These are phyloP conservation scores for Neodon shergylaensis DNA, from an alignment of 2,113 vertebrate genomes.

Conservation along the genomic window DNA sequence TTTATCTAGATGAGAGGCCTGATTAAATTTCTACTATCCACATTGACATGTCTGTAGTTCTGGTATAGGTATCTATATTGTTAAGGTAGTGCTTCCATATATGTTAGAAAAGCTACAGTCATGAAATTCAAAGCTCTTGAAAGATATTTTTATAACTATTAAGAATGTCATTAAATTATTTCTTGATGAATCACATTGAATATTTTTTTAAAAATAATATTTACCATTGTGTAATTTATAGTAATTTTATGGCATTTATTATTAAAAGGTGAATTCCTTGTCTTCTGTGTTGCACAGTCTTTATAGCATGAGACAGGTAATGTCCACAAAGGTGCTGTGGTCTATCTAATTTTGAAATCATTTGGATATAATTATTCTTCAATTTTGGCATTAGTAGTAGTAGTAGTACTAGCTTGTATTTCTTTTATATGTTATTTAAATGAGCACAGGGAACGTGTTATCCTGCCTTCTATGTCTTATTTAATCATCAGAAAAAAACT, in stretches of 20 bases:
- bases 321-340: not conserved
- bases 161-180: not conserved
- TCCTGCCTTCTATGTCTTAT: not conserved
- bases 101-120: not conserved
- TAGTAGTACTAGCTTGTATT: not conserved
- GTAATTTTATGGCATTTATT: not conserved
- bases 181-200: not conserved
- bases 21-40: not conserved
- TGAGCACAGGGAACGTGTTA: not conserved
- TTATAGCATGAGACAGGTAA: not conserved
- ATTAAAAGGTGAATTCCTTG: not conserved
- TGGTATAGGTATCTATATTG: not conserved
- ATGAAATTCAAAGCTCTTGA: not conserved
- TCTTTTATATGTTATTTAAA: not conserved
- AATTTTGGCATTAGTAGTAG: accelerated
- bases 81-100: not conserved
- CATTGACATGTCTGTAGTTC: not conserved
- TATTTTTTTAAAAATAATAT: not conserved
- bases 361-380: not conserved
- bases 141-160: not conserved
- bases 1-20: not conserved
- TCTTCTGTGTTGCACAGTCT: not conserved
- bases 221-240: not conserved
- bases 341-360: not conserved
- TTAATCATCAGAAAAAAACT: not conserved